Percentiles rank a stretch among this genome's conserved stretches.
These are phyloP conservation scores for Gnathonemus echidnorhynchus DNA, from an alignment of 2,113 vertebrate species.

Conservation along the genomic window DNA sequence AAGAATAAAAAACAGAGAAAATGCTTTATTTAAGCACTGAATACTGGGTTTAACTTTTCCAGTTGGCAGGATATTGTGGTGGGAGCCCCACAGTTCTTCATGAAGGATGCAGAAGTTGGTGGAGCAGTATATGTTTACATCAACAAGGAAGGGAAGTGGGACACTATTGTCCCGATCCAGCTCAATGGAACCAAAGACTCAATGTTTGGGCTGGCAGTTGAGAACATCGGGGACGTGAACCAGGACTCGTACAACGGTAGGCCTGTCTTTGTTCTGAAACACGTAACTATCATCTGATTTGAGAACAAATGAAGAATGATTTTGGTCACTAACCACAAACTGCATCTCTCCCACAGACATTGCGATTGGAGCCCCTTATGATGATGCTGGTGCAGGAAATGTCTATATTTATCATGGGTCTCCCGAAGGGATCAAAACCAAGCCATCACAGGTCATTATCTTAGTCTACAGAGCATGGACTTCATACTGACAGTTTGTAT, in stretches of 20 bases:
- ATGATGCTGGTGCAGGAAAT: slow-evolving; percentile 59
- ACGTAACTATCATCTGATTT: not conserved
- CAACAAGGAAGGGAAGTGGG: slow-evolving; percentile 76
- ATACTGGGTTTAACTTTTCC: slow-evolving; percentile 10
- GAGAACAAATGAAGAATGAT: not conserved
- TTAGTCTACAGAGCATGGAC: not conserved
- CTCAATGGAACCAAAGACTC: slow-evolving; percentile 78
- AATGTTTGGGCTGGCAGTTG: slow-evolving; percentile 91
- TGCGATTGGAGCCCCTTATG: slow-evolving; percentile 85
- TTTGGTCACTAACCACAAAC: not conserved
- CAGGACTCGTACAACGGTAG: slow-evolving; percentile 73
- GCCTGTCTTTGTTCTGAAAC: not conserved
- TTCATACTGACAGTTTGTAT: not conserved
- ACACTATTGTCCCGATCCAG: slow-evolving; percentile 59
- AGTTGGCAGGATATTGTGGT: slow-evolving; percentile 96
- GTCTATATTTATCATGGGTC: slow-evolving; percentile 85
- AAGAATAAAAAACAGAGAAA: not conserved
- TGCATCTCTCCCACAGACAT: slow-evolving; percentile 68
- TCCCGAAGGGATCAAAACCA: slow-evolving; percentile 53
- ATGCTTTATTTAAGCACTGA: not conserved
- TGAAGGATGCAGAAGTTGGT: slow-evolving; percentile 74
- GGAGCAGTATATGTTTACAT: slow-evolving; percentile 86
- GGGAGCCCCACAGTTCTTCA: slow-evolving; percentile 91
- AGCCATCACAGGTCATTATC: slow-evolving; percentile 66
- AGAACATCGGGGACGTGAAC: slow-evolving; percentile 80